phyloP scores from a whole-genome alignment of 2,797 vertebrate genomes.

The Aulostomus chinensis region DNA sequence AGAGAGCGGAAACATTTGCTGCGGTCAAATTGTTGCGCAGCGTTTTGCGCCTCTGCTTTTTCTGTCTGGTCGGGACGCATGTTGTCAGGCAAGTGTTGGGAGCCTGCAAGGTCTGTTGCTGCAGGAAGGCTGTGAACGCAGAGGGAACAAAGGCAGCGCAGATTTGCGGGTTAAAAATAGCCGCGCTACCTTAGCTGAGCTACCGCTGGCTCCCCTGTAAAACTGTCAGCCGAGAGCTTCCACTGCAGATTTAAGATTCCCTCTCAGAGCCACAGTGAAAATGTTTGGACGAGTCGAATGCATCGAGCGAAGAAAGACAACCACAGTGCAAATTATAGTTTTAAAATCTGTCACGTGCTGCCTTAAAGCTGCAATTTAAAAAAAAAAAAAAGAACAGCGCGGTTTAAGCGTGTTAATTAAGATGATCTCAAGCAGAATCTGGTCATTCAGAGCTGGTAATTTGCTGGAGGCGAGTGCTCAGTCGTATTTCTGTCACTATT shows the following conservation, averaged over 20 bases:
- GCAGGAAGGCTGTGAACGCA: constrained; percentile 57
- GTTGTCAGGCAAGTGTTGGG: not conserved
- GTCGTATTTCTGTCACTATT: too few species aligned
- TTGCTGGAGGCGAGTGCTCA: too few species aligned
- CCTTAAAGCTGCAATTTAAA: too few species aligned
- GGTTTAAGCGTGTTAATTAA: too few species aligned
- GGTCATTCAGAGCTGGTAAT: constrained; percentile 8
- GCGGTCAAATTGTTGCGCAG: constrained; percentile 3
- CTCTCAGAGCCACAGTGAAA: not conserved
- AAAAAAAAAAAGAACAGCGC: too few species aligned
- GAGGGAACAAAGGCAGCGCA: constrained; percentile 71
- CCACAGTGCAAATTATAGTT: not conserved
- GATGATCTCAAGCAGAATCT: not conserved
- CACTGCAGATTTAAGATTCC: constrained; percentile 40
- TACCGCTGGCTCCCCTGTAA: constrained; percentile 57
- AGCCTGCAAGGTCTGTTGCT: constrained; percentile 27
- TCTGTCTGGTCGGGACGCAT: constrained; percentile 28
- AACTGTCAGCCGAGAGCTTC: constrained; percentile 23
- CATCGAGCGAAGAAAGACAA: too few species aligned
- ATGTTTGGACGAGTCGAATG: constrained; percentile 1
- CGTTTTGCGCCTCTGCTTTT: constrained; percentile 25
- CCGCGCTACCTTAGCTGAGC: constrained; percentile 66
- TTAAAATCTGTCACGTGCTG: not conserved
- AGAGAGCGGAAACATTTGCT: constrained; percentile 3
- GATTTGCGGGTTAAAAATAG: constrained; percentile 80